Base-by-base conservation (phyloP, 2,113 vertebrate genomes). In the Takifugu bimaculatus region DNA sequence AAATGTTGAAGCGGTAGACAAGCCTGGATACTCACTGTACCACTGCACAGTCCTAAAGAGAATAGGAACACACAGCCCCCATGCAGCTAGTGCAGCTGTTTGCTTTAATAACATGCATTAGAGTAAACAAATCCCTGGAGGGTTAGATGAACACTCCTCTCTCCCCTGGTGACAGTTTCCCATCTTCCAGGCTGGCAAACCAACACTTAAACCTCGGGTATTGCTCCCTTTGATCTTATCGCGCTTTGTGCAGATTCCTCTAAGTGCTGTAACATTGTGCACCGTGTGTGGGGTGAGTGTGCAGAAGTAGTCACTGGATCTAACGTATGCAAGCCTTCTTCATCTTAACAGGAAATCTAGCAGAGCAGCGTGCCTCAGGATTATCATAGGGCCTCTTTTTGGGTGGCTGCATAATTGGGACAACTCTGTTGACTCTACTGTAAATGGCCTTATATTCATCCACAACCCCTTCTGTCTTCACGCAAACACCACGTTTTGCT, bases 331-430 rank as follows among this genome's bases (percentile, higher is more conserved):
- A 28, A 58, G 59, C 68, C 61, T 76, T 80, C 70, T 77, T 64
- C 74, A 84, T 81, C 54, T 72, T 75, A 20, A 55, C 62, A 71
- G 60, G 66, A 54, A 76, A 74, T 84, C 78, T 86, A 82, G 80
- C 69, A 80, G 80, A 67, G 77, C 69, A 71, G 64, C 54, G 71
- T 80, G 83, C 75, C 78, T 70, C 68, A 70, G 65, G 86, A 88
- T 85, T 82, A 82, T 35, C 32, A 72, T 65, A 65, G 54, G 69
- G 61, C 69, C 70, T 77, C 69, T 69, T 72, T 88, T 83, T 86
- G 84, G 82, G 83, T 85, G 83, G 81, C 85, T 90, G 85, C 81
- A 82, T 89, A 90, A 89, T 88, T 88, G 83, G 82, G 87, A 78
- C 83, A 78, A 79, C 78, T 78, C 59, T 83, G 77, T 78, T 82